phyloP scores from a whole-genome alignment of 2,113 vertebrate species.

The Microcebus tavaratra region DNA sequence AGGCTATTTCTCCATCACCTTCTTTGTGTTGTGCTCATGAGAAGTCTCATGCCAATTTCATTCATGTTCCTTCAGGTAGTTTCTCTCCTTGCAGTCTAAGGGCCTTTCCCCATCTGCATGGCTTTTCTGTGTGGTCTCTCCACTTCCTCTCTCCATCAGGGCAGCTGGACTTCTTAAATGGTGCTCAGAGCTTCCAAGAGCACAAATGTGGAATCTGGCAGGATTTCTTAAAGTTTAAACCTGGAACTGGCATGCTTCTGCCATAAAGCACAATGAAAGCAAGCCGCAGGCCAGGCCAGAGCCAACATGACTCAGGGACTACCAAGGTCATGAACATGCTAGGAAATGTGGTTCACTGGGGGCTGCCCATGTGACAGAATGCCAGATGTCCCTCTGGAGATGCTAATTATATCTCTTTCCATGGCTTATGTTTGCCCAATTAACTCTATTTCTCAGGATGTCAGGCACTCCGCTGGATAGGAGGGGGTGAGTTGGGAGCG shows the following conservation, averaged over 20 bases:
- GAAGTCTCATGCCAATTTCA: background rate
- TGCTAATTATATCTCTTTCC: background rate
- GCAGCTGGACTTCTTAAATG: background rate
- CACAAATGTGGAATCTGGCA: background rate
- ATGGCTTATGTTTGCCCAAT: background rate
- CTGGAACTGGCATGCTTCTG: background rate
- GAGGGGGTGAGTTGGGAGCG: background rate
- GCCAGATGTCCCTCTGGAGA: background rate
- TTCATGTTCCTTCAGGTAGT: background rate
- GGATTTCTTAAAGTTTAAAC: background rate
- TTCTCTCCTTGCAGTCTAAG: background rate
- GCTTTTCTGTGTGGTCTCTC: background rate
- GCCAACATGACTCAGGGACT: background rate
- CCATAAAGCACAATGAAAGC: background rate
- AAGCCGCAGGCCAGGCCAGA: background rate
- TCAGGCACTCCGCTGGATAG: background rate
- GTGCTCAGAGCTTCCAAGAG: background rate
- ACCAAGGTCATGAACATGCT: background rate
- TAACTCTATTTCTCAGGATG: background rate
- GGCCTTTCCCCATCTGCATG: background rate
- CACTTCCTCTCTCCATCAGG: background rate
- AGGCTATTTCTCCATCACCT: background rate
- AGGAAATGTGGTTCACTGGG: background rate
- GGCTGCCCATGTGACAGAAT: background rate
- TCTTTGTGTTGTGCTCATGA: background rate